These are phyloP conservation scores for Palaemon carinicauda DNA, from an alignment of 1,140 invertebrate species.

Conservation along the genomic window DNA sequence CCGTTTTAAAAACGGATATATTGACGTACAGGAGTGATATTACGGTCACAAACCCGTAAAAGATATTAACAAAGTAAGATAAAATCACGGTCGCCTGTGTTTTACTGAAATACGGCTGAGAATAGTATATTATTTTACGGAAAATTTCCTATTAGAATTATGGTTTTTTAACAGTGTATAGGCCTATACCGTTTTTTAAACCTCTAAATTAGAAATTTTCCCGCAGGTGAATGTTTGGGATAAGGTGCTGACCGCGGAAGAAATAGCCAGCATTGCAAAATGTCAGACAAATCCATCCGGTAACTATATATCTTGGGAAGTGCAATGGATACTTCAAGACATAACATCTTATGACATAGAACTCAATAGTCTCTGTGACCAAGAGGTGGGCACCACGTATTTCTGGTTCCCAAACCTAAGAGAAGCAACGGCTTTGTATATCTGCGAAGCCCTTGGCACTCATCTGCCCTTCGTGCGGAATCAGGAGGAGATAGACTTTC, in stretches of 20 bases:
- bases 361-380: neutral
- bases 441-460: constrained; percentile 22
- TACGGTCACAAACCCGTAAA: too few relatives aligned
- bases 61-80: too few relatives aligned
- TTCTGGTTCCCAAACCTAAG: constrained; percentile 28
- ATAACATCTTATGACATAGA: neutral
- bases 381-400: constrained; percentile 12
- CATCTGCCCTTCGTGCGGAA: neutral
- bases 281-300: constrained; percentile 18
- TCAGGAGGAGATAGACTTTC: too few relatives aligned
- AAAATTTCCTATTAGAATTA: too few relatives aligned
- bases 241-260: constrained; percentile 10
- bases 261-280: neutral
- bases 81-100: too few relatives aligned
- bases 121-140: too few relatives aligned
- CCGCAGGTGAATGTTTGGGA: constrained; percentile 45
- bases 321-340: constrained; percentile 18
- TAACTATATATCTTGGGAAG: constrained; percentile 33
- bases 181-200: too few relatives aligned
- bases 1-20: too few relatives aligned
- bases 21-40: too few relatives aligned
- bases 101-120: too few relatives aligned
- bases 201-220: too few relatives aligned
- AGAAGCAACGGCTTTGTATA: neutral
- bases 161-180: too few relatives aligned